Percentiles rank a stretch among this genome's conserved stretches.
Conservation (phyloP, 2,797 vertebrate genomes). For the Betta splendens region DNA sequence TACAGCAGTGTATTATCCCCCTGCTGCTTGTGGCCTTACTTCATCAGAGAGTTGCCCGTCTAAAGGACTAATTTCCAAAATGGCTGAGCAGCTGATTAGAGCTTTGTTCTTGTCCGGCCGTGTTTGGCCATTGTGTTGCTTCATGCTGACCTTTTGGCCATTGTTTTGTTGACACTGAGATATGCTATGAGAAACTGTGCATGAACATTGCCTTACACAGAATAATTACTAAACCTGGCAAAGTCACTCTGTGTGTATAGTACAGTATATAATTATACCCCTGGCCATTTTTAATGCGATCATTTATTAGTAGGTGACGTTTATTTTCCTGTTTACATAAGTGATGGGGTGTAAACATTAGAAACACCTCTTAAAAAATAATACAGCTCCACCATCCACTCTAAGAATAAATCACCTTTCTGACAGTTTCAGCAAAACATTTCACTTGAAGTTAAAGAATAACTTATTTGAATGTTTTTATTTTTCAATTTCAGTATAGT, state of each 20-base stretch:
- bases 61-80: conserved; percentile 66
- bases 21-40: conserved; percentile 58
- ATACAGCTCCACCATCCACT: too few relatives aligned
- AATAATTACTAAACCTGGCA: neutral
- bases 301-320: too few relatives aligned
- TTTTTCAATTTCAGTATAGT: too few relatives aligned
- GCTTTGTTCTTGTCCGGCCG: conserved; percentile 33
- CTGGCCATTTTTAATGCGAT: too few relatives aligned
- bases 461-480: too few relatives aligned
- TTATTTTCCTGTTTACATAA: too few relatives aligned
- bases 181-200: conserved; percentile 9
- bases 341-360: too few relatives aligned
- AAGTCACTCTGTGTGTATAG: neutral
- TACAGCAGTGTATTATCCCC: conserved; percentile 69
- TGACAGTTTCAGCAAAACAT: too few relatives aligned
- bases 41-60: conserved; percentile 55
- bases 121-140: conserved; percentile 55
- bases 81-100: conserved; percentile 58
- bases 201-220: neutral
- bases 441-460: too few relatives aligned
- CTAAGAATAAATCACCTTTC: too few relatives aligned
- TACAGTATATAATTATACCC: neutral
- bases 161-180: conserved; percentile 23
- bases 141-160: conserved; percentile 49
- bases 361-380: too few relatives aligned